These are phyloP conservation scores for Tetropium fuscum DNA, from an alignment of 2,888 invertebrate genomes.

Conservation along the genomic window DNA sequence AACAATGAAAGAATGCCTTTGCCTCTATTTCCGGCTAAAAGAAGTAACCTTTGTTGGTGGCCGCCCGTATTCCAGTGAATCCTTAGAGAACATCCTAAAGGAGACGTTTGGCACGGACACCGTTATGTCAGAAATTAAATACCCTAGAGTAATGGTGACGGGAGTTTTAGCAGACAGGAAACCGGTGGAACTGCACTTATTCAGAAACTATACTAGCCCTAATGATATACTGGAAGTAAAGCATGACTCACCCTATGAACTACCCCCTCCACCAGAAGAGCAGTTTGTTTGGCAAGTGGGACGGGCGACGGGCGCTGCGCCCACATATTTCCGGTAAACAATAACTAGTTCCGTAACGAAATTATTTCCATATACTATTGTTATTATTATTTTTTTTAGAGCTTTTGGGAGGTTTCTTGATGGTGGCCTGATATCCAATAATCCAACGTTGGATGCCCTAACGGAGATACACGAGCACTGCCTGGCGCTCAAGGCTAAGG, in stretches of 20 bases:
- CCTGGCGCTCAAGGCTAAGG: constrained; percentile 80
- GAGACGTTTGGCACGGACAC: constrained; percentile 87
- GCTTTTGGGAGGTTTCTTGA: constrained; percentile 84
- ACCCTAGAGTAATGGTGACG: constrained; percentile 87
- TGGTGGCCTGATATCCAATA: constrained; percentile 96
- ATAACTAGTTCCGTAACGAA: too few relatives aligned
- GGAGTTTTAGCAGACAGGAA: constrained; percentile 91
- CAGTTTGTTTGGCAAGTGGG: constrained; percentile 95
- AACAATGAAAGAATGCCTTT: constrained; percentile 85
- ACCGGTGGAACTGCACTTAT: constrained; percentile 94
- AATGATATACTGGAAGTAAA: constrained; percentile 75
- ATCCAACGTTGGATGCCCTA: constrained; percentile 94
- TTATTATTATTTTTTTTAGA: too few relatives aligned
- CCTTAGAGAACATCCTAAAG: constrained; percentile 88
- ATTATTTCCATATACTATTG: too few relatives aligned
- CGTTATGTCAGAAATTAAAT: constrained; percentile 87
- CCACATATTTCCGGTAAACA: constrained; percentile 88
- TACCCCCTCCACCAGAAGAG: constrained; percentile 73
- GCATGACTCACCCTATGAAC: constrained; percentile 63
- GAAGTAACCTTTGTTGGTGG: constrained; percentile 93
- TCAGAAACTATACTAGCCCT: constrained; percentile 90
- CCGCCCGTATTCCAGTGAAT: constrained; percentile 90
- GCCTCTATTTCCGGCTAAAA: constrained; percentile 94
- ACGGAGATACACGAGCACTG: constrained; percentile 94
- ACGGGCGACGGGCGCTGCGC: constrained; percentile 95